Conservation (phyloP, 2,888 invertebrate species). For the Clitarchus hookeri region DNA sequence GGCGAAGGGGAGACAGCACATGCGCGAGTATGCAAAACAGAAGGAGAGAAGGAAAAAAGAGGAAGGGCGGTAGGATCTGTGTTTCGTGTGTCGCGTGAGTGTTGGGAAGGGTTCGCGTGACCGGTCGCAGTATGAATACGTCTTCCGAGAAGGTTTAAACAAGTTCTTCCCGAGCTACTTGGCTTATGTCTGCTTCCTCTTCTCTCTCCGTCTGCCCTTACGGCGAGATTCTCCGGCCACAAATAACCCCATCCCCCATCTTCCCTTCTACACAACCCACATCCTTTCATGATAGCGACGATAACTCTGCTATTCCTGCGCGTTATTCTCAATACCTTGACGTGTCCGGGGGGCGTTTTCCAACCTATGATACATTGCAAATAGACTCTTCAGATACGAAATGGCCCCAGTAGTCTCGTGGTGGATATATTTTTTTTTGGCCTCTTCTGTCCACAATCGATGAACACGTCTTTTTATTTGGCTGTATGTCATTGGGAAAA, state of each 20-base stretch:
- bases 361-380: constrained; percentile 4
- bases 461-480: constrained; percentile 7
- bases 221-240: neutral
- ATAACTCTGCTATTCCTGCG: constrained; percentile 1
- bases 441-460: neutral
- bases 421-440: neutral
- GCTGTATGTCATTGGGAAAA: neutral
- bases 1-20: neutral
- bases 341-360: neutral
- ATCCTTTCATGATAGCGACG: neutral
- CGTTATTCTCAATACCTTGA: constrained; percentile 9
- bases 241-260: neutral
- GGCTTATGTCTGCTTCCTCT: neutral
- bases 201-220: constrained; percentile 1
- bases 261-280: neutral
- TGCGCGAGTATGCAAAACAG: no score
- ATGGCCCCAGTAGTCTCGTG: constrained; percentile 8
- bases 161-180: neutral
- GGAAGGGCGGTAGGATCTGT: no score
- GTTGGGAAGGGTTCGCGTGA: constrained; percentile 8
- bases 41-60: no score
- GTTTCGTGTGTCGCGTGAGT: neutral
- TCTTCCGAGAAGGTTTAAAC: neutral
- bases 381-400: constrained; percentile 6
- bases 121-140: neutral